These are phyloP conservation scores for Cirrhinus molitorella DNA, from an alignment of 2,797 vertebrate genomes.

Conservation along the genomic window DNA sequence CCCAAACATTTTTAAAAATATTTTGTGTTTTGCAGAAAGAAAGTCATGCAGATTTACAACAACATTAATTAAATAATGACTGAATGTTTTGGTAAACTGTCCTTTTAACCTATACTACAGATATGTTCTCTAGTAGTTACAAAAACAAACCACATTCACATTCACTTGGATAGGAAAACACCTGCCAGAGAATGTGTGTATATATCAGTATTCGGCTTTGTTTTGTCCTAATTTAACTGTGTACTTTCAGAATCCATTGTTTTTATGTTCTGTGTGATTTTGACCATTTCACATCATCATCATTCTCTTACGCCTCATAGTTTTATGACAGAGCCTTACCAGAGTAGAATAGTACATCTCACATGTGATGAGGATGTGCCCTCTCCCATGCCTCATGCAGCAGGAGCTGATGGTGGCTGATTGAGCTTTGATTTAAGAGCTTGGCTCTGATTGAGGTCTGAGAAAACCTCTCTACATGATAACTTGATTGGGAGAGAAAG, in stretches of 20 bases:
- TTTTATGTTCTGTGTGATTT: constrained; percentile 2
- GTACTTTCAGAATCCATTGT: neutral
- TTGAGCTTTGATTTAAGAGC: constrained; percentile 50
- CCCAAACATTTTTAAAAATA: neutral
- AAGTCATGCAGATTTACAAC: neutral
- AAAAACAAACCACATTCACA: neutral
- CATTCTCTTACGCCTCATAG: neutral
- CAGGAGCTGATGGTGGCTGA: constrained; percentile 31
- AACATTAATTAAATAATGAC: neutral
- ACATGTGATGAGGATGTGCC: constrained; percentile 23
- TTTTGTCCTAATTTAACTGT: neutral
- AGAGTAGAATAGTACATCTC: neutral
- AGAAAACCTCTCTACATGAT: constrained; percentile 33
- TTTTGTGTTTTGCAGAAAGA: neutral
- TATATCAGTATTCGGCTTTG: neutral
- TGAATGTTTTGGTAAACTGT: neutral
- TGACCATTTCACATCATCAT: neutral
- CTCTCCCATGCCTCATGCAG: constrained; percentile 25
- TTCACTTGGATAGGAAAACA: neutral
- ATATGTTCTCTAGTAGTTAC: neutral
- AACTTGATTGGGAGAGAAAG: constrained; percentile 8
- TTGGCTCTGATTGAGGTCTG: constrained; percentile 39
- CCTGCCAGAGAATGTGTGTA: neutral
- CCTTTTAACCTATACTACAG: neutral
- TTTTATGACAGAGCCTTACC: neutral